A percentile compares a stretch with the other conserved stretches of the same genome.
Conservation (phyloP, 1,140 invertebrate genomes). For the Pogonus chalceus region DNA sequence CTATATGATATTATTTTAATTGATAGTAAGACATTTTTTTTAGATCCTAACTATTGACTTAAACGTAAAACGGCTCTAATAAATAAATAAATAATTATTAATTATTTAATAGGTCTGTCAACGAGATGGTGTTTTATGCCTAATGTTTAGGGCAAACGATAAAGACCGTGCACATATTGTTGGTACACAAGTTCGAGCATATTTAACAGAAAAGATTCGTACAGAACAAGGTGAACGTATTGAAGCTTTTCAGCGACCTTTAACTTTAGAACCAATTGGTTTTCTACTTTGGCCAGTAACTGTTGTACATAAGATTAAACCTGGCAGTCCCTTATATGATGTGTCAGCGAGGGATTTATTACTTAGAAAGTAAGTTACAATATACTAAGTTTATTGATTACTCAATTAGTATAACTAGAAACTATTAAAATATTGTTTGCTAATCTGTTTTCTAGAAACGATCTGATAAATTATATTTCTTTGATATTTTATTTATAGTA, state of each 20-base stretch:
- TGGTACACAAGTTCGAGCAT: slow-evolving; percentile 46
- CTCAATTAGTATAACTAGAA: too few relatives aligned
- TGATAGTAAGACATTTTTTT: too few relatives aligned
- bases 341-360: slow-evolving; percentile 45
- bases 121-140: slow-evolving; percentile 46
- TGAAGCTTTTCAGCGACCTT: slow-evolving; percentile 24
- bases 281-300: slow-evolving; percentile 54
- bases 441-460: too few relatives aligned
- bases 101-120: slow-evolving; percentile 45
- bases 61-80: too few relatives aligned
- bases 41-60: too few relatives aligned
- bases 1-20: too few relatives aligned
- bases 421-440: too few relatives aligned
- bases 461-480: too few relatives aligned
- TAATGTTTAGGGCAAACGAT: slow-evolving; percentile 53
- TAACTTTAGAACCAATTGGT: slow-evolving; percentile 28
- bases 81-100: too few relatives aligned
- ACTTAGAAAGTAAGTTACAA: slow-evolving; percentile 36
- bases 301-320: slow-evolving; percentile 50
- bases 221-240: slow-evolving; percentile 22
- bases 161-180: slow-evolving; percentile 44
- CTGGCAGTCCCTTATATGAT: slow-evolving; percentile 44
- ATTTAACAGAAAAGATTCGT: slow-evolving; percentile 36
- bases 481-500: too few relatives aligned
- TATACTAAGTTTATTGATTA: background rate